A percentile compares a stretch with the other conserved stretches of the same genome.
These are phyloP conservation scores for Silurus aristotelis DNA, from an alignment of 2,797 vertebrate genomes.

Conservation along the genomic window DNA sequence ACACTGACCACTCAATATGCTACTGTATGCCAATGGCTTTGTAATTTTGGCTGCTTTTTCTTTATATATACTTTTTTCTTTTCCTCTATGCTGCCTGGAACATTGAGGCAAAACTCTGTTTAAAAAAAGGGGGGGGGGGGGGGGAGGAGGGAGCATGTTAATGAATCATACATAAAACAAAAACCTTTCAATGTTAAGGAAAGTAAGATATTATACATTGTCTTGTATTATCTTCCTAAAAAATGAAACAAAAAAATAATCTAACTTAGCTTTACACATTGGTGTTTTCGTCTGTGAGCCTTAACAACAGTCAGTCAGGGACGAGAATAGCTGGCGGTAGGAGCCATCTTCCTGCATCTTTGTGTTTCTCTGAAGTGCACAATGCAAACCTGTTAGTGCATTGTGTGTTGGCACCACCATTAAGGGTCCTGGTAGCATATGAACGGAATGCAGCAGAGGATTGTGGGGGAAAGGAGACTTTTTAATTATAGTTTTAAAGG, in stretches of 20 bases:
- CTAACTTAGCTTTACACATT: conserved; percentile 65
- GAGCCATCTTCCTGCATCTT: conserved; percentile 26
- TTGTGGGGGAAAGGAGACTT: conserved; percentile 52
- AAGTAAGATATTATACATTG: conserved; percentile 74
- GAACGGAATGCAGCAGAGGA: conserved; percentile 74
- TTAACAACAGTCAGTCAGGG: conserved; percentile 55
- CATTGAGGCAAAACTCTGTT: conserved; percentile 70
- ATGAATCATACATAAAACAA: conserved; percentile 59
- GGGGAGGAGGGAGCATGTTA: conserved; percentile 74
- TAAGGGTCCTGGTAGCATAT: conserved; percentile 70
- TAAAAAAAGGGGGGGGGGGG: conserved; percentile 66
- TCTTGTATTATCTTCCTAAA: conserved; percentile 68
- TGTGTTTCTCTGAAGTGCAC: conserved; percentile 30
- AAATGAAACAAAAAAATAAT: conserved; percentile 42
- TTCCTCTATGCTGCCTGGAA: conserved; percentile 42
- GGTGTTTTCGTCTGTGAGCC: conserved; percentile 58
- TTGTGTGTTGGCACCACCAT: conserved; percentile 62
- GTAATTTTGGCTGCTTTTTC: background rate
- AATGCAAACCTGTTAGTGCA: conserved; percentile 45
- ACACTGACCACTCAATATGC: conserved; percentile 40
- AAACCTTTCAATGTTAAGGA: conserved; percentile 69
- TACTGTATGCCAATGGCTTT: background rate
- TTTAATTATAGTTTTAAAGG: conserved; percentile 42
- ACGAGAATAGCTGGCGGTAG: conserved; percentile 21
- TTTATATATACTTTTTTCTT: background rate